Evolutionary conservation across 2,888 invertebrate genomes (phyloP).

Genomic region (Ectemnius continuus): DNA sequence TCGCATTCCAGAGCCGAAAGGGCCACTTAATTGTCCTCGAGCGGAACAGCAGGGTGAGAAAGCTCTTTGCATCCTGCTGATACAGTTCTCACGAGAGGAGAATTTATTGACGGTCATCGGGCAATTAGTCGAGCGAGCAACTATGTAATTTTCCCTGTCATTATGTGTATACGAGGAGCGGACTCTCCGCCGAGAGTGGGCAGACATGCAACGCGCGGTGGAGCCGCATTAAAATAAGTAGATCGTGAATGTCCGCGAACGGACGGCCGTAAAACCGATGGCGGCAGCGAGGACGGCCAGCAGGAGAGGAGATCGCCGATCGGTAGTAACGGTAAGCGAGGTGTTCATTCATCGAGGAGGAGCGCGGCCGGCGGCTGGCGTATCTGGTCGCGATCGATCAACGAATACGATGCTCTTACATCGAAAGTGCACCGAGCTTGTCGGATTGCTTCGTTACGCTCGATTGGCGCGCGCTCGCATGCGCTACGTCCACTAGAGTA

Average conservation of each 20-base stretch:
- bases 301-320: constrained; percentile 15
- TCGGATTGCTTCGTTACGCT: constrained; percentile 48
- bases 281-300: neutral
- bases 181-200: constrained; percentile 3
- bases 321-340: constrained; percentile 24
- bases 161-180: neutral
- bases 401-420: constrained; percentile 38
- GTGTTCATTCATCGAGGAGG: constrained; percentile 31
- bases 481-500: constrained; percentile 24
- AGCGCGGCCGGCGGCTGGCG: no score
- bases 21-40: neutral
- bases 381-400: constrained; percentile 41
- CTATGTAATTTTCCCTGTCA: constrained; percentile 11
- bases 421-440: constrained; percentile 50
- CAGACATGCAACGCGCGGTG: neutral
- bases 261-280: constrained; percentile 19
- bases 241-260: constrained; percentile 29
- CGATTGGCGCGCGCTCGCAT: constrained; percentile 41
- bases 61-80: constrained; percentile 5
- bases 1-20: neutral
- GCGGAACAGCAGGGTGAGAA: neutral
- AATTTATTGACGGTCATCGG: neutral
- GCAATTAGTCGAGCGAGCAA: constrained; percentile 7
- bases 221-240: constrained; percentile 24
- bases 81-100: neutral